phyloP scores from a whole-genome alignment of 2,113 vertebrate species.

The Calonectris borealis region DNA sequence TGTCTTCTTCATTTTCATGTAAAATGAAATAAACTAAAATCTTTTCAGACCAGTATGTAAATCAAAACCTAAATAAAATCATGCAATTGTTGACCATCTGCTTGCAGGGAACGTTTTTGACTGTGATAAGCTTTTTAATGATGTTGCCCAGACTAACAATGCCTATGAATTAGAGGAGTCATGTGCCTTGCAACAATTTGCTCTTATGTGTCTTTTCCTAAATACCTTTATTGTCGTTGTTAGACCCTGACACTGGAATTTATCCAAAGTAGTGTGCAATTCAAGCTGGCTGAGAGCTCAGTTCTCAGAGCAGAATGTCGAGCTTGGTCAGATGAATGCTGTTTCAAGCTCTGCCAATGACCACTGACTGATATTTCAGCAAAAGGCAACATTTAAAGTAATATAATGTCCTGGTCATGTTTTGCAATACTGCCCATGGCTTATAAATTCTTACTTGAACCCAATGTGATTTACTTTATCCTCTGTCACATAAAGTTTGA shows the following conservation, averaged over 20 bases:
- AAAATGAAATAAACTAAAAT: background rate
- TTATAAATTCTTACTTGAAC: background rate
- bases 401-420: background rate
- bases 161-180: background rate
- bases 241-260: background rate
- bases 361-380: background rate
- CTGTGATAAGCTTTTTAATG: constrained; percentile 1
- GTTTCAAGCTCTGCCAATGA: background rate
- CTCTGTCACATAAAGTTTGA: background rate
- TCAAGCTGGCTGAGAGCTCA: background rate
- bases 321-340: background rate
- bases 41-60: background rate
- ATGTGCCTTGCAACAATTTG: background rate
- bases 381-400: background rate
- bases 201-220: background rate
- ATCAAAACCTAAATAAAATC: constrained; percentile 27
- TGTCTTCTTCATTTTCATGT: background rate
- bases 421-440: background rate
- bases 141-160: background rate
- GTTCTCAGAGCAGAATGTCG: background rate
- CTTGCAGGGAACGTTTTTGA: background rate
- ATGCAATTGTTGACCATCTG: background rate
- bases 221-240: background rate
- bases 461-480: background rate
- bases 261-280: background rate